phyloP scores from a whole-genome alignment of 2,113 vertebrate species.

The Periophthalmus modestus region DNA sequence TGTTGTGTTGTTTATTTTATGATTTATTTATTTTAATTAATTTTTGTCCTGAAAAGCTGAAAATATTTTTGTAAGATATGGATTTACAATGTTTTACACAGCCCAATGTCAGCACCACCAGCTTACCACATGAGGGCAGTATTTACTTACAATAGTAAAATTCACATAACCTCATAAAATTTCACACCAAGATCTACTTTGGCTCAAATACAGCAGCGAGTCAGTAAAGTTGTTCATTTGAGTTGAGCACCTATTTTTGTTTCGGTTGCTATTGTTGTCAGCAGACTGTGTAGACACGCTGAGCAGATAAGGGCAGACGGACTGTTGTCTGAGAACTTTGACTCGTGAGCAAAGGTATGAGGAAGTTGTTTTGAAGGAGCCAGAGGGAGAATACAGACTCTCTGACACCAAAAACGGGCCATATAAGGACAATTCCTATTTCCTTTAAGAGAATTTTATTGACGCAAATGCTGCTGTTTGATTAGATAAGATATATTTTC shows the following conservation, averaged over 20 bases:
- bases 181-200: conserved; percentile 14
- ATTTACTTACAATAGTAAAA: conserved; percentile 26
- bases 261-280: conserved; percentile 28
- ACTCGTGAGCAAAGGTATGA: conserved; percentile 70
- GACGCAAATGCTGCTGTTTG: conserved; percentile 15
- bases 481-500: conserved; percentile 15
- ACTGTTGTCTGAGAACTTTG: conserved; percentile 66
- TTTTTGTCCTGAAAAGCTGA: neutral
- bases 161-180: conserved; percentile 13
- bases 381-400: conserved; percentile 5
- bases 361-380: conserved; percentile 61
- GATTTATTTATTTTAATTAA: neutral
- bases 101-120: neutral
- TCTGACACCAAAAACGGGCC: neutral
- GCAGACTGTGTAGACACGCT: conserved; percentile 10
- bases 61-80: neutral
- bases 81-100: neutral
- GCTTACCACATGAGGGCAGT: conserved; percentile 60
- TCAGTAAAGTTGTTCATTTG: neutral
- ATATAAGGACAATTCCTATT: conserved; percentile 27
- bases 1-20: too few species aligned
- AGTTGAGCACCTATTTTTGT: neutral
- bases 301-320: conserved; percentile 47
- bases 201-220: neutral
- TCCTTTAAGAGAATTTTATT: neutral